These are phyloP conservation scores for Ammodytes dubius DNA, from an alignment of 2,113 vertebrate species.

Conservation along the genomic window DNA sequence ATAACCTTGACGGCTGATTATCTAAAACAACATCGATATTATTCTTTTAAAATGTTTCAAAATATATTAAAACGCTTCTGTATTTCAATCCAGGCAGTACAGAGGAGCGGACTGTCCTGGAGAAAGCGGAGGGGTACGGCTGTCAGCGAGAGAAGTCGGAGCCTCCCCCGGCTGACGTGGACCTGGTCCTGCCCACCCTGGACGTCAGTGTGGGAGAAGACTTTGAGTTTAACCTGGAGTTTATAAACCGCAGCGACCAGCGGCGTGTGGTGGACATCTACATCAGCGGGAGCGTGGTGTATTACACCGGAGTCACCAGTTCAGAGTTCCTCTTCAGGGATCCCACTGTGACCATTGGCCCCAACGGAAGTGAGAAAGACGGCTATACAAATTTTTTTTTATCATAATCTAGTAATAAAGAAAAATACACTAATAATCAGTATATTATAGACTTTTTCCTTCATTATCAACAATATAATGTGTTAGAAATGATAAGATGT, in stretches of 20 bases:
- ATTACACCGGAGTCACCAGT: slow-evolving; percentile 93
- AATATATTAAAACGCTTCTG: neutral
- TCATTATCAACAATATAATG: neutral
- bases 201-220: slow-evolving; percentile 86
- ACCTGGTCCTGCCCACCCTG: slow-evolving; percentile 86
- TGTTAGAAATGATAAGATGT: neutral
- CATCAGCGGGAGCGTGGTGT: slow-evolving; percentile 90
- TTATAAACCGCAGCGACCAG: slow-evolving; percentile 85
- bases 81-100: slow-evolving; percentile 82
- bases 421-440: neutral
- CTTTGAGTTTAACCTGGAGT: slow-evolving; percentile 88
- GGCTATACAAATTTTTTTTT: neutral
- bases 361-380: slow-evolving; percentile 70
- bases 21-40: neutral
- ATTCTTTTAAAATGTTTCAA: neutral
- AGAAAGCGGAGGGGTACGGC: slow-evolving; percentile 91
- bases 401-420: neutral
- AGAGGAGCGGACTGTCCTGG: slow-evolving; percentile 91
- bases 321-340: slow-evolving; percentile 87
- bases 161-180: slow-evolving; percentile 79
- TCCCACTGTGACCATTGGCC: slow-evolving; percentile 63
- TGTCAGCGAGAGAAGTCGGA: slow-evolving; percentile 80
- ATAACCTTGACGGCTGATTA: neutral
- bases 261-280: slow-evolving; percentile 83
- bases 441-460: neutral